These are phyloP conservation scores for Oxytorus armatus DNA, from an alignment of 2,888 invertebrate genomes.

Conservation along the genomic window DNA sequence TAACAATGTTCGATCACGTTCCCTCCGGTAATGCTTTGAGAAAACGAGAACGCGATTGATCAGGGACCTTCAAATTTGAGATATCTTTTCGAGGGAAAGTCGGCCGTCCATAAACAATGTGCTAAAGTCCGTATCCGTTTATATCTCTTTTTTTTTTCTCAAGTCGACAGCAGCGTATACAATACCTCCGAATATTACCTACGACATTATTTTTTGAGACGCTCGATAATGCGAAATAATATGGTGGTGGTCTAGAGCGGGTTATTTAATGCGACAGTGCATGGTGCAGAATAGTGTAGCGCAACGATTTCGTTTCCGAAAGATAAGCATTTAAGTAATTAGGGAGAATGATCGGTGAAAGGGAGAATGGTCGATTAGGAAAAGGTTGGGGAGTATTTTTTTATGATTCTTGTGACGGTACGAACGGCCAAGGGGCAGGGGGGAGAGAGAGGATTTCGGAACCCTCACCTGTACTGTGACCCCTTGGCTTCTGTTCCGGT, in stretches of 20 bases:
- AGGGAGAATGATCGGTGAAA: constrained; percentile 28
- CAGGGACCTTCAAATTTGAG: no score
- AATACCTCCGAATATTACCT: constrained; percentile 51
- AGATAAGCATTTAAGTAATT: constrained; percentile 59
- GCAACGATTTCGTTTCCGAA: constrained; percentile 68
- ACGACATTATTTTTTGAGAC: constrained; percentile 30
- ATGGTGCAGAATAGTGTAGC: constrained; percentile 82
- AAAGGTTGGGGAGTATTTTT: constrained; percentile 54
- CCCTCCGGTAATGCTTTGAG: no score
- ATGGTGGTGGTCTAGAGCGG: constrained; percentile 49
- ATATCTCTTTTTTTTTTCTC: not conserved
- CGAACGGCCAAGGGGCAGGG: constrained; percentile 25
- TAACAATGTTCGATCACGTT: no score
- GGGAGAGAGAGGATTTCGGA: constrained; percentile 49
- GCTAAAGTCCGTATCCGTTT: no score
- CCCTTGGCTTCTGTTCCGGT: constrained; percentile 81
- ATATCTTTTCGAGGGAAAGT: no score
- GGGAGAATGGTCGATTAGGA: constrained; percentile 23
- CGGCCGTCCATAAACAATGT: no score
- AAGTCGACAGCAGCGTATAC: not conserved
- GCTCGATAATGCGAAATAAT: constrained; percentile 66
- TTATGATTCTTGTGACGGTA: constrained; percentile 11
- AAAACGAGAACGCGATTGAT: no score
- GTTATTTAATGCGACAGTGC: constrained; percentile 74
- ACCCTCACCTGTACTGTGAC: constrained; percentile 81